Evolutionary conservation across 2,797 vertebrate genomes (phyloP).

Genomic region (Crossoptilon crossoptilon): DNA sequence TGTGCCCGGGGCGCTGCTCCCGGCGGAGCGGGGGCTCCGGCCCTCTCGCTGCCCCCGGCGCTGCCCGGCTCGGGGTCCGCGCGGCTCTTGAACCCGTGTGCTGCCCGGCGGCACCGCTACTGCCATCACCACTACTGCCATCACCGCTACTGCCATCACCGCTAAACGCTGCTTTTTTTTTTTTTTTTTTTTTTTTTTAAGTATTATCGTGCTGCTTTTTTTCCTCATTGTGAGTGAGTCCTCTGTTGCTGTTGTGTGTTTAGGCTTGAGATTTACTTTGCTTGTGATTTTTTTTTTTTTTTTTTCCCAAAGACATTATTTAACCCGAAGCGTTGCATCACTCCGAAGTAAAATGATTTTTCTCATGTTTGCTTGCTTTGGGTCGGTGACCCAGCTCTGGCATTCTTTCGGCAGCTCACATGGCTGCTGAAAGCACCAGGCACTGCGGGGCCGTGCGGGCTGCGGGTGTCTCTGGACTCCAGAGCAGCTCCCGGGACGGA

Average conservation of each 20-base stretch:
- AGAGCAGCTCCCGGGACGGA: not conserved
- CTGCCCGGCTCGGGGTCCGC: not conserved
- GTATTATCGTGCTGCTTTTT: not conserved
- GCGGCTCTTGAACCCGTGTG: not conserved
- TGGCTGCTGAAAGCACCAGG: slow-evolving; percentile 45
- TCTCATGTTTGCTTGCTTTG: slow-evolving; percentile 55
- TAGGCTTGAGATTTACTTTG: not conserved
- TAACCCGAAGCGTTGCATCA: slow-evolving; percentile 33
- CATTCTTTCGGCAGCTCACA: slow-evolving; percentile 33
- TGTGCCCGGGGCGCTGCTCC: too few species aligned
- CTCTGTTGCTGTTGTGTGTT: not conserved
- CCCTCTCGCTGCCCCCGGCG: not conserved
- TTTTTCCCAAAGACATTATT: not conserved
- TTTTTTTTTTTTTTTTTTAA: not conserved
- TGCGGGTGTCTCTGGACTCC: not conserved
- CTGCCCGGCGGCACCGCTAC: not conserved
- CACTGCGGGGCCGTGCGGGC: not conserved
- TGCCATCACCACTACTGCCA: accelerated
- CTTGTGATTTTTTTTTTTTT: not conserved
- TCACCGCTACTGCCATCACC: accelerated
- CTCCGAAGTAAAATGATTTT: slow-evolving; percentile 17
- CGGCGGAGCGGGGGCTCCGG: not conserved
- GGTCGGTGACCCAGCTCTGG: slow-evolving; percentile 28
- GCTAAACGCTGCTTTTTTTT: accelerated
- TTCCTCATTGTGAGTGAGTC: not conserved